A percentile compares a stretch with the other conserved stretches of the same genome.
phyloP scores from a whole-genome alignment of 2,113 vertebrate genomes.

The Rhinoderma darwinii region DNA sequence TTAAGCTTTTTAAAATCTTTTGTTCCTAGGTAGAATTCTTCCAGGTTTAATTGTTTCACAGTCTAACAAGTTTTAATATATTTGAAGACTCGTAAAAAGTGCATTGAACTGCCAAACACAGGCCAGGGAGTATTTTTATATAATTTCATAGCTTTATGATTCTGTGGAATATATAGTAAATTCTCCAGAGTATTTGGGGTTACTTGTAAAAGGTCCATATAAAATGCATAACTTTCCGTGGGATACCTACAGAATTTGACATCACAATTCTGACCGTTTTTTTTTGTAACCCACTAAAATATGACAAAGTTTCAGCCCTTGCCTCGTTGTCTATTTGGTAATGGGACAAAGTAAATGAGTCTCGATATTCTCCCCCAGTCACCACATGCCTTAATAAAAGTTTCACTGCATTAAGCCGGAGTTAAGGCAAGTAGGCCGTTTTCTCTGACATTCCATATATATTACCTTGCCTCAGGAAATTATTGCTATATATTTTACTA shows the following conservation, averaged over 20 bases:
- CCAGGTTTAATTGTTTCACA: slow-evolving; percentile 34
- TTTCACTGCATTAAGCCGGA: slow-evolving; percentile 85
- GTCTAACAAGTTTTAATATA: slow-evolving; percentile 50
- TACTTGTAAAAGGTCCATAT: slow-evolving; percentile 24
- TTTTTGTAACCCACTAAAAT: not conserved
- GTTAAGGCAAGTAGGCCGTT: slow-evolving; percentile 79
- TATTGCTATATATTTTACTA: slow-evolving; percentile 86
- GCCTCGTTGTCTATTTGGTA: slow-evolving; percentile 79
- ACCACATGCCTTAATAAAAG: slow-evolving; percentile 86
- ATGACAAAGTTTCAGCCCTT: slow-evolving; percentile 72
- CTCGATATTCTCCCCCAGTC: slow-evolving; percentile 78
- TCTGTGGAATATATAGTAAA: slow-evolving; percentile 33
- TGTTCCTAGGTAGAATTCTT: not conserved
- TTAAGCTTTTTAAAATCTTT: not conserved
- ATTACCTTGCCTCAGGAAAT: slow-evolving; percentile 85
- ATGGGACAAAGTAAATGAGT: slow-evolving; percentile 80
- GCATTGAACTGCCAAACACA: slow-evolving; percentile 26
- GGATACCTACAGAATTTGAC: not conserved
- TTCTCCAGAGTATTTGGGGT: not conserved
- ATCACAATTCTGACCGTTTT: not conserved
- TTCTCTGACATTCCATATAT: slow-evolving; percentile 83
- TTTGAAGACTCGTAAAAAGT: slow-evolving; percentile 39
- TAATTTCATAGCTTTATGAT: slow-evolving; percentile 34
- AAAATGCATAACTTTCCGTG: slow-evolving; percentile 12
- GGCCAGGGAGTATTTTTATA: slow-evolving; percentile 28